A percentile compares a stretch with the other conserved stretches of the same genome.
These are phyloP conservation scores for Drosophila bocki DNA, from an alignment of 1,140 invertebrate genomes.

Conservation along the genomic window DNA sequence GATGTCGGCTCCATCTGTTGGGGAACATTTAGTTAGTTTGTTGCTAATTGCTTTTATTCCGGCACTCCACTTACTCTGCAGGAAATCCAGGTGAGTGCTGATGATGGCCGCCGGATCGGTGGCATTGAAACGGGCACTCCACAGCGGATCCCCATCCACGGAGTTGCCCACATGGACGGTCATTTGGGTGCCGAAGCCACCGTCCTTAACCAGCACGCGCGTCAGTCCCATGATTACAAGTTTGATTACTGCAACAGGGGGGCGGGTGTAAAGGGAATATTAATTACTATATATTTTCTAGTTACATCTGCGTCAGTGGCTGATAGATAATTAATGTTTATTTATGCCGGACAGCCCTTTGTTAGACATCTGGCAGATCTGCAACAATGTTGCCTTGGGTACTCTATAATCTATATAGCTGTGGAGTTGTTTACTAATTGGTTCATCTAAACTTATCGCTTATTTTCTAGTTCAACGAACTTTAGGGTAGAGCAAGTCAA, in stretches of 20 bases:
- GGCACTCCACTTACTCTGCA: slow-evolving; percentile 85
- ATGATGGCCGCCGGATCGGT: slow-evolving; percentile 91
- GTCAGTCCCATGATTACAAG: slow-evolving; percentile 57
- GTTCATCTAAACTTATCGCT: slow-evolving; percentile 25
- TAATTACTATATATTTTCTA: slow-evolving; percentile 13
- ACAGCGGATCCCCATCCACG: slow-evolving; percentile 91
- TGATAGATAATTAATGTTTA: slow-evolving; percentile 19
- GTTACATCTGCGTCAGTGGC: slow-evolving; percentile 34
- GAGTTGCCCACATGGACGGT: slow-evolving; percentile 89
- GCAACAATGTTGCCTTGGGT: slow-evolving; percentile 11
- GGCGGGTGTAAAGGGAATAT: not conserved
- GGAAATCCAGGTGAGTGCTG: slow-evolving; percentile 91
- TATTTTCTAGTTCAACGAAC: slow-evolving; percentile 50
- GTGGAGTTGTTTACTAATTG: slow-evolving; percentile 22
- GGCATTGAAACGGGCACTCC: slow-evolving; percentile 92
- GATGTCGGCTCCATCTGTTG: slow-evolving; percentile 91
- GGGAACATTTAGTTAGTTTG: slow-evolving; percentile 14
- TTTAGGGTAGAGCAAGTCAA: slow-evolving; percentile 1
- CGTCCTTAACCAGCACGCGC: slow-evolving; percentile 87
- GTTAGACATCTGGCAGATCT: slow-evolving; percentile 29
- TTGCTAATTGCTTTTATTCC: slow-evolving; percentile 33
- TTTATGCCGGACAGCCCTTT: not conserved
- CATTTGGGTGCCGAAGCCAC: slow-evolving; percentile 92
- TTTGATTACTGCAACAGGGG: not conserved
- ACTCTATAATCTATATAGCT: not conserved